A percentile compares a stretch with the other conserved stretches of the same genome.
Evolutionary conservation across 2,888 invertebrate genomes (phyloP).

Genomic region (Parasteatoda lunata): DNA sequence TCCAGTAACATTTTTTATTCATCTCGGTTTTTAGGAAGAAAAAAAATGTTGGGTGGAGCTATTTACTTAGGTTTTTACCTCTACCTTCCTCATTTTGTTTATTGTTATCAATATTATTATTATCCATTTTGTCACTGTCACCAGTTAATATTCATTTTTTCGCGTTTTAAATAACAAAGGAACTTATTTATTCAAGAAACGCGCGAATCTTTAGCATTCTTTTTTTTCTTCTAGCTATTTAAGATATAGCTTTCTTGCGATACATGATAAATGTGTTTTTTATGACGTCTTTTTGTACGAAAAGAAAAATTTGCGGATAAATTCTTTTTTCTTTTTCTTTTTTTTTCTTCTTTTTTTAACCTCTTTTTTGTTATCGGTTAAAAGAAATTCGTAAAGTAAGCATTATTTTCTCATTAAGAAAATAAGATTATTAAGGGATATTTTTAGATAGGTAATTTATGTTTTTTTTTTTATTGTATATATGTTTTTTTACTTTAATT

Average conservation of each 20-base stretch:
- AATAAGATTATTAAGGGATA: too few relatives aligned
- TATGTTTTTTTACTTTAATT: too few relatives aligned
- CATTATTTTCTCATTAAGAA: too few relatives aligned
- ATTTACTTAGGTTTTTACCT: conserved; percentile 13
- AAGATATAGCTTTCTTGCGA: too few relatives aligned
- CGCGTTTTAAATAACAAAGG: neutral
- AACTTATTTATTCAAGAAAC: neutral
- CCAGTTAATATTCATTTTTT: neutral
- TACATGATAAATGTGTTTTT: neutral
- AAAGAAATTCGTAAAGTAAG: too few relatives aligned
- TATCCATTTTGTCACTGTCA: conserved; percentile 42
- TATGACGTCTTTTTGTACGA: neutral
- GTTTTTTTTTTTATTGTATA: too few relatives aligned
- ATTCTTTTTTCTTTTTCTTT: too few relatives aligned
- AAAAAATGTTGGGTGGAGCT: conserved; percentile 1
- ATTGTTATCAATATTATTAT: conserved; percentile 56
- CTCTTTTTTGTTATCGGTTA: too few relatives aligned
- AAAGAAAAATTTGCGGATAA: too few relatives aligned
- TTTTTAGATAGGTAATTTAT: too few relatives aligned
- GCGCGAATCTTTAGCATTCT: neutral
- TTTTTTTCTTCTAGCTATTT: neutral
- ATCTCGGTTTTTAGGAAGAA: neutral
- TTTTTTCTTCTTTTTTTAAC: too few relatives aligned
- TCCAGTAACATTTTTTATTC: conserved; percentile 6
- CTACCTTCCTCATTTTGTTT: conserved; percentile 11